A percentile compares a stretch with the other conserved stretches of the same genome.
Conservation (phyloP, 2,888 invertebrate genomes). For the Autographa gamma region DNA sequence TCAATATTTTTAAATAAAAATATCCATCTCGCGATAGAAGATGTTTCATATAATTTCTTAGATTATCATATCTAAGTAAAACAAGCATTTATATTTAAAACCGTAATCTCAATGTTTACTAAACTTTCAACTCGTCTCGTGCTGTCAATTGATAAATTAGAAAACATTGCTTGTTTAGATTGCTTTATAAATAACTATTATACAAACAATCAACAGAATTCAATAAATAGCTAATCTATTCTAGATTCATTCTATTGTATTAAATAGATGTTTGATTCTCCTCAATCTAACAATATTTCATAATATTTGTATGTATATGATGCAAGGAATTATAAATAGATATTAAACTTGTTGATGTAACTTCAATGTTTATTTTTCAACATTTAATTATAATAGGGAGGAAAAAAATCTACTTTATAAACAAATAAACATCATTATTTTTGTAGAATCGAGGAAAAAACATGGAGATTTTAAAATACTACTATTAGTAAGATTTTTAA, state of each 20-base stretch:
- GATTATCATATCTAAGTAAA: too few species aligned
- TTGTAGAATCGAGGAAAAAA: slow-evolving; percentile 33
- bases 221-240: background rate
- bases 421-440: slow-evolving; percentile 32
- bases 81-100: too few species aligned
- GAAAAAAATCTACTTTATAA: slow-evolving; percentile 25
- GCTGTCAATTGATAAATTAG: background rate
- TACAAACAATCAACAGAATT: background rate
- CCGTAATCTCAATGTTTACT: too few species aligned
- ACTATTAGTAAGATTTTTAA: background rate
- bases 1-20: too few species aligned
- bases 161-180: background rate
- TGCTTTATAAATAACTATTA: background rate
- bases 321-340: slow-evolving; percentile 14
- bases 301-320: slow-evolving; percentile 8
- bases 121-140: background rate
- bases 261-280: background rate
- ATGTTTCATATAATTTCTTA: too few species aligned
- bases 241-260: background rate
- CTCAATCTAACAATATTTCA: background rate
- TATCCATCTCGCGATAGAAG: too few species aligned
- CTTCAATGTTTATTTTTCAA: slow-evolving; percentile 7
- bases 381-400: slow-evolving; percentile 26
- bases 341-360: slow-evolving; percentile 6
- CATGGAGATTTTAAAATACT: slow-evolving; percentile 18